Evolutionary conservation across 2,888 invertebrate genomes (phyloP).

Genomic region (Drosophila nr. perissopoda): DNA sequence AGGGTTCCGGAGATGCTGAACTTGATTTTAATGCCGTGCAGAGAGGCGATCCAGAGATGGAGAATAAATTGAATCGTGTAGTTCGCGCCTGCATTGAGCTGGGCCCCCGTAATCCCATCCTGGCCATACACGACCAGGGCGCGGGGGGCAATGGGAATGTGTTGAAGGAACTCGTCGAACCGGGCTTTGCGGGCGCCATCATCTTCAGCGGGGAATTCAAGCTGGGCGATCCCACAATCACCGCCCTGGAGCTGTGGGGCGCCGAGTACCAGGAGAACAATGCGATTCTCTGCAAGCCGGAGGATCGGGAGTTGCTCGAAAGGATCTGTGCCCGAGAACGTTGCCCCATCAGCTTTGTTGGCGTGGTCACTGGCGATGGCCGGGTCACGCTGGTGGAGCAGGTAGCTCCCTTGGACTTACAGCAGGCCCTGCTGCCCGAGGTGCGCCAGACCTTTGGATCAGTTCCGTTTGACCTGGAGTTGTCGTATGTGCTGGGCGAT

Average conservation of each 20-base stretch:
- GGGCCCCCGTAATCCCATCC: slow-evolving; percentile 93
- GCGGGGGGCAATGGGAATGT: slow-evolving; percentile 99
- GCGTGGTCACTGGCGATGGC: slow-evolving; percentile 95
- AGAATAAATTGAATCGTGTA: slow-evolving; percentile 97
- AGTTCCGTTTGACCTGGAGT: slow-evolving; percentile 94
- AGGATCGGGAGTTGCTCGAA: slow-evolving; percentile 88
- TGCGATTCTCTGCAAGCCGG: slow-evolving; percentile 92
- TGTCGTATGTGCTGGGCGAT: slow-evolving; percentile 93
- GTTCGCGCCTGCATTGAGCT: slow-evolving; percentile 96
- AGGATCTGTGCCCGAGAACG: slow-evolving; percentile 94
- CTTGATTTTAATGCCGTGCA: slow-evolving; percentile 99
- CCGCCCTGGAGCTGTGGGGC: slow-evolving; percentile 97
- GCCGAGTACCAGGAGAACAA: slow-evolving; percentile 99
- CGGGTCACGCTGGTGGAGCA: slow-evolving; percentile 90
- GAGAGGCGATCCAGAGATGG: slow-evolving; percentile 98
- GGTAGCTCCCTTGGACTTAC: slow-evolving; percentile 84
- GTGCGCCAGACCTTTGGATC: slow-evolving; percentile 83
- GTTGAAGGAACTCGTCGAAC: slow-evolving; percentile 97
- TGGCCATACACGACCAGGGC: slow-evolving; percentile 98
- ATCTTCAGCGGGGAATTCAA: slow-evolving; percentile 94
- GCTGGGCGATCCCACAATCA: slow-evolving; percentile 97
- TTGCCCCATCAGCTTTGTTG: slow-evolving; percentile 97
- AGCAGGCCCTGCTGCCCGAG: slow-evolving; percentile 68
- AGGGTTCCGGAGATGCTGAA: slow-evolving; percentile 93
- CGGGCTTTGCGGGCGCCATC: slow-evolving; percentile 92